Evolutionary conservation across 2,797 vertebrate species (phyloP).

Genomic region (Cossypha caffra): DNA sequence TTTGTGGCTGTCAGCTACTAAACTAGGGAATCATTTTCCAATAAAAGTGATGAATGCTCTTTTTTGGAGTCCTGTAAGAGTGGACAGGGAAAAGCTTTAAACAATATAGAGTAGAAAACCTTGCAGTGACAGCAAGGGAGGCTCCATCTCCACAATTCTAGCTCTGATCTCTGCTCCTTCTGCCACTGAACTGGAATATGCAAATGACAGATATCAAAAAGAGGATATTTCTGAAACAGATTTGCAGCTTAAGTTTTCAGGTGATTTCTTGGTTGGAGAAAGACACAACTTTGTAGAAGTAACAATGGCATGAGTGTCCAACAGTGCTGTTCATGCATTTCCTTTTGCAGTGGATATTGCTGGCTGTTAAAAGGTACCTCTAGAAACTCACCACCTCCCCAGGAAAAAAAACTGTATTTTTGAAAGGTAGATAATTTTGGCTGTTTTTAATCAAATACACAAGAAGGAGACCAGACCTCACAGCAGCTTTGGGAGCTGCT

Average conservation of each 20-base stretch:
- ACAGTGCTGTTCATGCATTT: neutral
- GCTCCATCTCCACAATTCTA: neutral
- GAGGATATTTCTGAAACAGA: neutral
- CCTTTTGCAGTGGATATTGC: neutral
- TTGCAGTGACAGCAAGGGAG: neutral
- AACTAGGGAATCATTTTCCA: neutral
- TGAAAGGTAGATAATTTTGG: fast-evolving
- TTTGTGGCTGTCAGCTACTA: neutral
- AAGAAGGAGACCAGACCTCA: neutral
- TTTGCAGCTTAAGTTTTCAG: neutral
- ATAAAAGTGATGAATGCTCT: neutral
- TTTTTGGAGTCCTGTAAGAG: neutral
- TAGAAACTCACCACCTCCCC: neutral
- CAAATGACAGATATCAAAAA: neutral
- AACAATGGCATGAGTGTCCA: too few species aligned
- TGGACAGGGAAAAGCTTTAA: neutral
- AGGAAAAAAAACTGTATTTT: neutral
- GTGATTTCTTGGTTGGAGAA: neutral
- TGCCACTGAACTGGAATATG: neutral
- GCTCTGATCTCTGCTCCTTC: neutral
- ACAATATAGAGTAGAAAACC: neutral
- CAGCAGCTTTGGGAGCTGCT: neutral
- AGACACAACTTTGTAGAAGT: neutral
- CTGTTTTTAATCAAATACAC: neutral
- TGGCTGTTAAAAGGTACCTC: neutral